A percentile compares a stretch with the other conserved stretches of the same genome.
These are phyloP conservation scores for Ecliptopera silaceata DNA, from an alignment of 2,888 invertebrate species.

Conservation along the genomic window DNA sequence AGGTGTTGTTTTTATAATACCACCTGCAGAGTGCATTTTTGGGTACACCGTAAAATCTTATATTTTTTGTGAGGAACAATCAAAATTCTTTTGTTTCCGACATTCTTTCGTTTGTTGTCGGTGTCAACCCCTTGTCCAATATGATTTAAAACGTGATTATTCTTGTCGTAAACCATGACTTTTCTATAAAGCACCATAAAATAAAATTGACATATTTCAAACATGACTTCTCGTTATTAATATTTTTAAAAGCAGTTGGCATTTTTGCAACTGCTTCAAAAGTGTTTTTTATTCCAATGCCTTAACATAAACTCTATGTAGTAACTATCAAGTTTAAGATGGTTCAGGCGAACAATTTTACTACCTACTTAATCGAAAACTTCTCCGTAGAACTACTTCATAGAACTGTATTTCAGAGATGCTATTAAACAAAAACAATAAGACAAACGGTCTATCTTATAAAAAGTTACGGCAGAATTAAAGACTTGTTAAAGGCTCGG, in stretches of 20 bases:
- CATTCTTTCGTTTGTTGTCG: conserved; percentile 37
- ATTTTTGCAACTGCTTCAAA: too few species aligned
- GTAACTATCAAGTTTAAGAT: too few species aligned
- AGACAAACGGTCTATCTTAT: conserved; percentile 66
- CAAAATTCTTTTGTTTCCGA: conserved; percentile 53
- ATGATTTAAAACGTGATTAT: conserved; percentile 49
- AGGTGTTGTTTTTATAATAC: conserved; percentile 56
- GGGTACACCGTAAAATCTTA: conserved; percentile 48
- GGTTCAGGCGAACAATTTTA: neutral
- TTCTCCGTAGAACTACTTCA: conserved; percentile 4
- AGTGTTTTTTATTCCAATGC: too few species aligned
- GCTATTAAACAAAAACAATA: conserved; percentile 40
- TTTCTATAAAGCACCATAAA: neutral
- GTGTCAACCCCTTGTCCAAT: conserved; percentile 56
- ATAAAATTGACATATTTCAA: neutral
- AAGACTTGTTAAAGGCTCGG: too few species aligned
- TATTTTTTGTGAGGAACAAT: conserved; percentile 46
- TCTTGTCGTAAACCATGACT: neutral
- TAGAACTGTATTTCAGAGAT: conserved; percentile 19
- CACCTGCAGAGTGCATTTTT: conserved; percentile 62
- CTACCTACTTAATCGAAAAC: neutral
- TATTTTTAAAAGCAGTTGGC: too few species aligned
- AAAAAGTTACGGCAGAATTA: too few species aligned
- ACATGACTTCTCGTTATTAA: too few species aligned
- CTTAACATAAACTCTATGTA: too few species aligned